Conservation (phyloP, 2,888 invertebrate species). For the Dendrolimus houi region DNA sequence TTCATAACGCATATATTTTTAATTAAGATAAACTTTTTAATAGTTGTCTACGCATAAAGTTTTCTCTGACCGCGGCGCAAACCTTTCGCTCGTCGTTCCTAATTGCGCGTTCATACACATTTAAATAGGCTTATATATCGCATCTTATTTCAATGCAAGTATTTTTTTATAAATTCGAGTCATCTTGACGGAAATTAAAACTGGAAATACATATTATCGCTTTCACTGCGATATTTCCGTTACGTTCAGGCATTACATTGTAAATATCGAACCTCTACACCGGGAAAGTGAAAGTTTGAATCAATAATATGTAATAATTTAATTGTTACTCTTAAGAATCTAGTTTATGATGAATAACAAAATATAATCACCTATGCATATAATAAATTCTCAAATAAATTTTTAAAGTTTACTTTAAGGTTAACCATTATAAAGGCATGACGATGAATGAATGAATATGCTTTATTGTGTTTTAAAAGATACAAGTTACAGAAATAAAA, state of each 20-base stretch:
- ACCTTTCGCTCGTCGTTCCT: not conserved
- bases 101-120: not conserved
- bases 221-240: constrained; percentile 60
- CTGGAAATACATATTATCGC: constrained; percentile 56
- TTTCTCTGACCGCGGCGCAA: constrained; percentile 1
- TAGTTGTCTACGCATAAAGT: constrained; percentile 1
- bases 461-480: too few relatives aligned
- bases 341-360: constrained; percentile 4
- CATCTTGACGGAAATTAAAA: constrained; percentile 56
- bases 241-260: constrained; percentile 48
- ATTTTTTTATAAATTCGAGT: constrained; percentile 24
- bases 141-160: constrained; percentile 13
- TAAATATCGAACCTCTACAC: constrained; percentile 45
- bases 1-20: too few relatives aligned
- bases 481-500: too few relatives aligned
- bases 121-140: not conserved
- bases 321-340: constrained; percentile 12
- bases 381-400: too few relatives aligned
- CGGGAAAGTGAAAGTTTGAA: constrained; percentile 47
- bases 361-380: too few relatives aligned
- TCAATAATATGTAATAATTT: constrained; percentile 22
- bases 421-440: too few relatives aligned
- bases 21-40: not conserved
- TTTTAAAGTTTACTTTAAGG: too few relatives aligned
- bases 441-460: too few relatives aligned